Evolutionary conservation across 2,888 invertebrate genomes (phyloP).

Genomic region (Monopis laevigella): DNA sequence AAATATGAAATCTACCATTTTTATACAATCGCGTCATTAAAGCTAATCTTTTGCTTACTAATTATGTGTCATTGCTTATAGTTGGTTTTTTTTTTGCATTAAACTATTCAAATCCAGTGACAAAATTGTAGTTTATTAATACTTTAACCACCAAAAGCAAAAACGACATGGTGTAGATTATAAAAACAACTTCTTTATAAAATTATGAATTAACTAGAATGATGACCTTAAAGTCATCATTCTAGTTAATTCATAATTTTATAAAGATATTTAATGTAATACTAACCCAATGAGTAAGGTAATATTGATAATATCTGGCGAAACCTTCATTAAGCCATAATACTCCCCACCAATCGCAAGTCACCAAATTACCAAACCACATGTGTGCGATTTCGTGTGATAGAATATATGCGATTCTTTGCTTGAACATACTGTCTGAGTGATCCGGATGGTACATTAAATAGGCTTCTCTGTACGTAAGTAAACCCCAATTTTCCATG

Average conservation of each 20-base stretch:
- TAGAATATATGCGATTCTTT: constrained; percentile 65
- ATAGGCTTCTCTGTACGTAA: constrained; percentile 73
- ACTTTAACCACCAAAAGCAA: too few species aligned
- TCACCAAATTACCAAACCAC: constrained; percentile 77
- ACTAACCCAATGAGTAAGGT: constrained; percentile 64
- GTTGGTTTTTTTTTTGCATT: too few species aligned
- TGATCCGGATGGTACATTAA: constrained; percentile 45
- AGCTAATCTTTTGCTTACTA: too few species aligned
- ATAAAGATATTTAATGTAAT: neutral
- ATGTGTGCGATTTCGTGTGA: constrained; percentile 79
- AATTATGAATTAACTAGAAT: too few species aligned
- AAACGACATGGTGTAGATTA: constrained; percentile 60
- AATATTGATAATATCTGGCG: constrained; percentile 78
- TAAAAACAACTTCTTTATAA: neutral
- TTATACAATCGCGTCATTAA: too few species aligned
- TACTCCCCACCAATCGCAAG: constrained; percentile 72
- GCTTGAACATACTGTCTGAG: constrained; percentile 49
- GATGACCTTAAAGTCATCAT: too few species aligned
- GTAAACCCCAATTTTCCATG: constrained; percentile 88
- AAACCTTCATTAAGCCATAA: constrained; percentile 75
- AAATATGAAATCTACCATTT: too few species aligned
- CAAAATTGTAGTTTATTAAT: too few species aligned
- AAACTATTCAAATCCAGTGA: too few species aligned
- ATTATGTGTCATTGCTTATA: too few species aligned
- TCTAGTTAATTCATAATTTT: neutral